A percentile compares a stretch with the other conserved stretches of the same genome.
phyloP scores from a whole-genome alignment of 2,888 invertebrate species.

The Drosophila cognata region DNA sequence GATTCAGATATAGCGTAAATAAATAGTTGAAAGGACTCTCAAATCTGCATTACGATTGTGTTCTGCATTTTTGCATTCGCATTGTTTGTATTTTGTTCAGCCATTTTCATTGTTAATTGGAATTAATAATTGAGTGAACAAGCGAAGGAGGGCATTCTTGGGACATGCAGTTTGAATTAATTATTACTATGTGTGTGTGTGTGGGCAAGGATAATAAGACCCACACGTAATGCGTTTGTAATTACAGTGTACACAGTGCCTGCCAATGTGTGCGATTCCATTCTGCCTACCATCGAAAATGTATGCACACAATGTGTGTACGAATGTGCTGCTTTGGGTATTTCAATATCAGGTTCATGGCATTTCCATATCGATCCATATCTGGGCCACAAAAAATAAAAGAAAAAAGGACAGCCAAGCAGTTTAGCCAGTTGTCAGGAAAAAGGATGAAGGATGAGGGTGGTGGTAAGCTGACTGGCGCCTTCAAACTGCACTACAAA shows the following conservation, averaged over 20 bases:
- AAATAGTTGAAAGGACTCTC: background rate
- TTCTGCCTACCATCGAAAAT: constrained; percentile 39
- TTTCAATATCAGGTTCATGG: constrained; percentile 76
- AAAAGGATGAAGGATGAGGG: constrained; percentile 6
- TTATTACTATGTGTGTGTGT: constrained; percentile 35
- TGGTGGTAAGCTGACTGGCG: constrained; percentile 19
- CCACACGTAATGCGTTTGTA: constrained; percentile 53
- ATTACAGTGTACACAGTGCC: constrained; percentile 63
- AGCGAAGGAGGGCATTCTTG: constrained; percentile 22
- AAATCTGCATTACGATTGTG: background rate
- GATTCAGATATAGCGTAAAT: background rate
- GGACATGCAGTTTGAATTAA: constrained; percentile 56
- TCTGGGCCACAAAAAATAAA: constrained; percentile 18
- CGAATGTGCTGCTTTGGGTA: constrained; percentile 16
- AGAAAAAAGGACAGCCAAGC: constrained; percentile 12
- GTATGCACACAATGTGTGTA: constrained; percentile 20
- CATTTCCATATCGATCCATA: constrained; percentile 74
- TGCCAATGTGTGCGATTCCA: constrained; percentile 39
- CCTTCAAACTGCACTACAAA: constrained; percentile 25
- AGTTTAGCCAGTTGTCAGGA: constrained; percentile 10
- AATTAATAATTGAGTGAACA: constrained; percentile 60
- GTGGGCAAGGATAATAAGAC: constrained; percentile 58
- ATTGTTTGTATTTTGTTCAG: constrained; percentile 7
- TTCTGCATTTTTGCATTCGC: background rate
- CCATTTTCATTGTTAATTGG: constrained; percentile 53